phyloP scores from a whole-genome alignment of 2,888 invertebrate genomes.

The Lasioglossum zephyrum region DNA sequence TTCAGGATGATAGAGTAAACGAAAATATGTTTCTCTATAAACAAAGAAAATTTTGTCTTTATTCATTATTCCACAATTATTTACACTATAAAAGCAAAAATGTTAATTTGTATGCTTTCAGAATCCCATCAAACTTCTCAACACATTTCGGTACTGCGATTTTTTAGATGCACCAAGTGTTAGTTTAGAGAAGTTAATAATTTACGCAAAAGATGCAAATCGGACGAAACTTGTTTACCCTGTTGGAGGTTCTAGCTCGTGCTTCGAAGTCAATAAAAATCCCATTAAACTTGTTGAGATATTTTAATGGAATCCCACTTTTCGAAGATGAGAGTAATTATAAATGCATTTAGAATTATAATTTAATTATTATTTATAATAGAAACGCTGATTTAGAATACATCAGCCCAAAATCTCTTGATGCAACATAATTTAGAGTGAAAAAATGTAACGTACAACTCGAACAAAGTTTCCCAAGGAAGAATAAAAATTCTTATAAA shows the following conservation, averaged over 20 bases:
- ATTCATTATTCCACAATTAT: no score
- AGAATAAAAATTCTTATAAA: not conserved
- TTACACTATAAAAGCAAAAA: no score
- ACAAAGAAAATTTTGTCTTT: no score
- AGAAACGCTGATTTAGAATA: no score
- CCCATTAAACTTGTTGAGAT: not conserved
- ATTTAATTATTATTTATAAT: no score
- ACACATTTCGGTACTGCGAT: not conserved
- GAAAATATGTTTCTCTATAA: no score
- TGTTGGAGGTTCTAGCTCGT: not conserved
- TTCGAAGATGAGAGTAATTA: not conserved
- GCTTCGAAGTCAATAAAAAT: not conserved
- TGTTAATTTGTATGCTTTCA: no score
- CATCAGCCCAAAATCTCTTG: no score
- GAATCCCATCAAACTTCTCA: not conserved
- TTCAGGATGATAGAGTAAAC: no score
- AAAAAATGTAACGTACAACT: not conserved
- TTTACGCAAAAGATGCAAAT: not conserved
- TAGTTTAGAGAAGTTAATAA: not conserved
- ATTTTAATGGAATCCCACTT: not conserved
- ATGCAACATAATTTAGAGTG: no score
- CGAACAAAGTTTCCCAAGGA: not conserved
- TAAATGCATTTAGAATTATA: not conserved
- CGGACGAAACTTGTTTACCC: not conserved
- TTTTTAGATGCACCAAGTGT: not conserved